phyloP scores from a whole-genome alignment of 2,888 invertebrate genomes.

The Aphodius sticticus region DNA sequence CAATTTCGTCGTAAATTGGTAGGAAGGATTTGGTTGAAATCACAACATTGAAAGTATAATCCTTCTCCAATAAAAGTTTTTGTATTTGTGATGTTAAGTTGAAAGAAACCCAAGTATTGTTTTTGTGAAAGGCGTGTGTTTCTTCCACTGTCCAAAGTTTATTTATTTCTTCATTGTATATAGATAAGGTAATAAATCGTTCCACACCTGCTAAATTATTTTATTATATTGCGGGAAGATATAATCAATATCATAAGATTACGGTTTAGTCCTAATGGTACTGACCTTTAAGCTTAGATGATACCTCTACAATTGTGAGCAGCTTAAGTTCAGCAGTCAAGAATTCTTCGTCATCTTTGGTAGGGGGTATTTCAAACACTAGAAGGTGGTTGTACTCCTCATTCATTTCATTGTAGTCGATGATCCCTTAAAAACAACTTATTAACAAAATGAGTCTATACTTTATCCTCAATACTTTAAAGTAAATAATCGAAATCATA shows the following conservation, averaged over 20 bases:
- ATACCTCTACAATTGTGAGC: slow-evolving; percentile 52
- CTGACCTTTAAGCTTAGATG: background rate
- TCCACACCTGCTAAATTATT: slow-evolving; percentile 48
- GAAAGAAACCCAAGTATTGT: slow-evolving; percentile 58
- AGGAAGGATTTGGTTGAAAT: slow-evolving; percentile 50
- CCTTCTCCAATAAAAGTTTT: slow-evolving; percentile 13
- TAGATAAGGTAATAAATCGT: slow-evolving; percentile 49
- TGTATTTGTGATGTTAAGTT: slow-evolving; percentile 51
- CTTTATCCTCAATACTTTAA: no score
- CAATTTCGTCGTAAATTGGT: slow-evolving; percentile 40
- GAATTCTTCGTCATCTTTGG: slow-evolving; percentile 53
- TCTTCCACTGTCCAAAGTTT: slow-evolving; percentile 48
- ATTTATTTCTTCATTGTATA: slow-evolving; percentile 50
- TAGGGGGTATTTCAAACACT: slow-evolving; percentile 54
- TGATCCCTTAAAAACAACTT: slow-evolving; percentile 20
- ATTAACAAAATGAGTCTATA: no score
- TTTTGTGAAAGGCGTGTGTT: slow-evolving; percentile 51
- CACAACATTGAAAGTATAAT: slow-evolving; percentile 51
- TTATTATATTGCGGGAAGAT: no score
- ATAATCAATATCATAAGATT: no score
- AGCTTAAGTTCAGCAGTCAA: slow-evolving; percentile 56
- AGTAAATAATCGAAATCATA: no score
- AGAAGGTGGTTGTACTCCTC: slow-evolving; percentile 51
- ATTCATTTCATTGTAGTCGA: slow-evolving; percentile 29
- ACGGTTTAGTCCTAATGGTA: background rate